Base-by-base conservation (phyloP, 2,888 invertebrate species). In the Drosophila fungiperda region DNA sequence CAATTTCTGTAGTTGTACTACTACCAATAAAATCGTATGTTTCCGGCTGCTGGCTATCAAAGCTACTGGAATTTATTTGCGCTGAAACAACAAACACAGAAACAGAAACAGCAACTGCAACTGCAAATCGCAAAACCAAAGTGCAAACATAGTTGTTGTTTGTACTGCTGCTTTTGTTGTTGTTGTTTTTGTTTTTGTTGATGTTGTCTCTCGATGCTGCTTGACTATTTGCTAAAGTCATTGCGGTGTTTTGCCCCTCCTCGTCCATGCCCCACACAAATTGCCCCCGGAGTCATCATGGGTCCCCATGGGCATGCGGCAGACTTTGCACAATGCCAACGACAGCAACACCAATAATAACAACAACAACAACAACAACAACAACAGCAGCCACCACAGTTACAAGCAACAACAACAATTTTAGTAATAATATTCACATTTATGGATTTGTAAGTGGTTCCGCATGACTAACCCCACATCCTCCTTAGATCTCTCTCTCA, bases 401-500 rank as follows among this genome's bases (percentile, higher is more conserved):
- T 45, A 45, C 45, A 45, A 23, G 45, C 23, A 45, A 45, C 45
- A 80, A 80, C 73, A 78, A 82, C 80, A 81, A 81, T 73, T 82
- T 82, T 77, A 82, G 87, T 82, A 90, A 91, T 90, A 91, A 82
- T 89, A 90, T 87, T 91, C 87, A 84, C 87, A 88, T 91, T 88
- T 86, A 82, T 91, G 83, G 84, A 89, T 80, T 83, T 90, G 90
- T 90, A 91, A 91, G 92, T 89, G 90, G 82, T 90, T 84, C 85
- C 83, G 81, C 90, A 84, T 91, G 88, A 81, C 80, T 91, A 82
- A 26, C 84, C 77, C 81, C 73, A 80, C 76, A 71, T 89, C 83
- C 82, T 73, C 58, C 58, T 20, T 1, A 17, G 52, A 57, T 23
- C 50, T 36, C 33, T 45, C 12, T 17, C 45, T 32, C 50, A 29